A percentile compares a stretch with the other conserved stretches of the same genome.
phyloP scores from a whole-genome alignment of 2,888 invertebrate genomes.

The Stenchaetothrips biformis region DNA sequence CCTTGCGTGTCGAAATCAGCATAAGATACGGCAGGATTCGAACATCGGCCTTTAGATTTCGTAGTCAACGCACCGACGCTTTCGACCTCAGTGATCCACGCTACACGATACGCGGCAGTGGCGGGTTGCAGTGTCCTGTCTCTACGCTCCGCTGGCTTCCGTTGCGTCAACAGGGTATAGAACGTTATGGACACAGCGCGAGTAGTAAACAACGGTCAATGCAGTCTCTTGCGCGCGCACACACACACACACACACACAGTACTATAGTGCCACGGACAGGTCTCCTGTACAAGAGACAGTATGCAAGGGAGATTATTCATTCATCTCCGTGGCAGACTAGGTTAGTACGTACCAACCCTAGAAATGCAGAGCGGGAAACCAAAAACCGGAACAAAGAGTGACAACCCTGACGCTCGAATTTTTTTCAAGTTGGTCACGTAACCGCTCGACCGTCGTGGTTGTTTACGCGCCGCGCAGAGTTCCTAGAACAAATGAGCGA shows the following conservation, averaged over 20 bases:
- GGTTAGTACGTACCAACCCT: background rate
- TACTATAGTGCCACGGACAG: background rate
- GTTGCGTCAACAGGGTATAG: background rate
- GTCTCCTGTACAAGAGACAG: background rate
- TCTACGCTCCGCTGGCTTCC: background rate
- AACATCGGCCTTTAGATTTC: too few relatives aligned
- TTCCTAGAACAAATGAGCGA: too few relatives aligned
- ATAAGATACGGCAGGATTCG: too few relatives aligned
- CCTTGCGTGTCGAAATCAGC: too few relatives aligned
- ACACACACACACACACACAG: background rate
- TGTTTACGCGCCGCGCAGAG: too few relatives aligned
- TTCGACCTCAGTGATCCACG: too few relatives aligned
- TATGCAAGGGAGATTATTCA: background rate
- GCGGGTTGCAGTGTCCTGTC: background rate
- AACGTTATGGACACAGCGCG: background rate
- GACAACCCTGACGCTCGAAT: background rate
- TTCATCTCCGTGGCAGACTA: background rate
- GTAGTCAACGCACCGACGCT: too few relatives aligned
- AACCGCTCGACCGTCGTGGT: too few relatives aligned
- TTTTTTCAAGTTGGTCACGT: too few relatives aligned
- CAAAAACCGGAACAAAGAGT: background rate
- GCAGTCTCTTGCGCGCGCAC: background rate
- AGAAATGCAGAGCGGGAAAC: background rate
- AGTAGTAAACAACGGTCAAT: background rate
- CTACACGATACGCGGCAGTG: too few relatives aligned